Evolutionary conservation across 2,888 invertebrate species (phyloP).

Genomic region (Andrena minutula): DNA sequence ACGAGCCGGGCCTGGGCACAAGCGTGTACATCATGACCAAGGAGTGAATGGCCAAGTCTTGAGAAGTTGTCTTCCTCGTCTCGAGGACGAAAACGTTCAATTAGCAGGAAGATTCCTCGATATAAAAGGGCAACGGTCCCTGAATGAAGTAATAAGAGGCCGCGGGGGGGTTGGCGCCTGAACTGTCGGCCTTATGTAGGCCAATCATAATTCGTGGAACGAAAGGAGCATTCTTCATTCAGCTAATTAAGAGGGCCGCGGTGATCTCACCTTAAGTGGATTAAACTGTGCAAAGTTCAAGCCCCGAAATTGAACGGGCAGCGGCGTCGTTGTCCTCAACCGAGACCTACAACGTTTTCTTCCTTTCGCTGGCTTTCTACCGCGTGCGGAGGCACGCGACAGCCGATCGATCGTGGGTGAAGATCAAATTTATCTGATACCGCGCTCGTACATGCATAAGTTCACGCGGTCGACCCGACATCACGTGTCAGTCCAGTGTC

Average conservation of each 20-base stretch:
- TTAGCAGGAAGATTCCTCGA: conserved; percentile 14
- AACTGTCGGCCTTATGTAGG: conserved; percentile 22
- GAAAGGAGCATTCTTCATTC: conserved; percentile 54
- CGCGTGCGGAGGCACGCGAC: conserved; percentile 9
- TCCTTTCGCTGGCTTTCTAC: conserved; percentile 11
- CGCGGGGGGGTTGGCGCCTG: conserved; percentile 29
- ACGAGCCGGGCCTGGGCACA: too few relatives aligned
- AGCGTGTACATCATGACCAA: too few relatives aligned
- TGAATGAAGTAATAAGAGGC: conserved; percentile 36
- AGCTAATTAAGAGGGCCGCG: conserved; percentile 55
- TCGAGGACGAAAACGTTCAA: background rate
- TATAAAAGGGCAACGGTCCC: conserved; percentile 37
- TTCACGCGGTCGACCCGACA: background rate
- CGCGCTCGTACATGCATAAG: background rate
- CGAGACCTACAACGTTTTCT: conserved; percentile 37
- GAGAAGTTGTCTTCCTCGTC: too few relatives aligned
- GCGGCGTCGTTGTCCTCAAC: conserved; percentile 24
- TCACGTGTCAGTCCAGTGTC: too few relatives aligned
- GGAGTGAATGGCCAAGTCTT: too few relatives aligned
- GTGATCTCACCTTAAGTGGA: conserved; percentile 58
- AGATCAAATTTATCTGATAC: conserved; percentile 8
- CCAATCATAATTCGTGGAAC: conserved; percentile 45
- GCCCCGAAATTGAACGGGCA: conserved; percentile 33
- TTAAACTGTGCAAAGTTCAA: conserved; percentile 38
- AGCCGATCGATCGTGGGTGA: conserved; percentile 2